Percentiles rank a stretch among this genome's conserved stretches.
phyloP scores from a whole-genome alignment of 2,797 vertebrate genomes.

The Lacerta viridis region DNA sequence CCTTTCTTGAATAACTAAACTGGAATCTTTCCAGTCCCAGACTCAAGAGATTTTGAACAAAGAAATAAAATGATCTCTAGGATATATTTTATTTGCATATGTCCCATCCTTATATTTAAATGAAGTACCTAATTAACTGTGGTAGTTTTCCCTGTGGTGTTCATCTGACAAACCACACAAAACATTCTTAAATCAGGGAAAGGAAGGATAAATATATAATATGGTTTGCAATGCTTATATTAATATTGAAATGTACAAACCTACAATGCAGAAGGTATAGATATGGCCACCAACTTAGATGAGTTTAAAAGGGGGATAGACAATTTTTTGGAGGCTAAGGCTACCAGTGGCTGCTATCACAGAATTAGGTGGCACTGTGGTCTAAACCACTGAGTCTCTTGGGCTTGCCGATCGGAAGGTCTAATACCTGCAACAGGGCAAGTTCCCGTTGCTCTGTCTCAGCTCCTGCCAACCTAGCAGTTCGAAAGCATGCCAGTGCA shows the following conservation, averaged over 20 bases:
- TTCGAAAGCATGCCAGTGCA: too few species aligned
- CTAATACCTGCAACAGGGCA: too few species aligned
- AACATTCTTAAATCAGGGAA: not conserved
- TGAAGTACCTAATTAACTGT: slow-evolving; percentile 30
- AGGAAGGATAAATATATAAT: not conserved
- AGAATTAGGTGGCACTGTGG: too few species aligned
- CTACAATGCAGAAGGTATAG: not conserved
- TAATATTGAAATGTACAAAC: not conserved
- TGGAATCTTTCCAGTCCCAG: slow-evolving; percentile 39
- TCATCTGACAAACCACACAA: slow-evolving; percentile 10
- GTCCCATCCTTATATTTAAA: slow-evolving; percentile 37
- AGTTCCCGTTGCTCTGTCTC: too few species aligned
- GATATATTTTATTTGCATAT: slow-evolving; percentile 37
- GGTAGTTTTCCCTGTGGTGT: slow-evolving; percentile 22
- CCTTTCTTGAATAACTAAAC: slow-evolving; percentile 52
- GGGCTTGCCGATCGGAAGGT: too few species aligned
- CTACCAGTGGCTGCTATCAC: too few species aligned
- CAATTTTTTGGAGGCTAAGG: too few species aligned
- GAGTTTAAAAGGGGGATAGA: too few species aligned
- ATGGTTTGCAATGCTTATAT: not conserved
- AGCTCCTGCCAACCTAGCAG: too few species aligned
- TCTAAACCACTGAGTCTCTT: too few species aligned
- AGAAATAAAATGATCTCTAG: slow-evolving; percentile 37
- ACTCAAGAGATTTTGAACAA: slow-evolving; percentile 38
- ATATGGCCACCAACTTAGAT: too few species aligned